These are phyloP conservation scores for Eupithecia vulgata DNA, from an alignment of 2,888 invertebrate genomes.

Conservation along the genomic window DNA sequence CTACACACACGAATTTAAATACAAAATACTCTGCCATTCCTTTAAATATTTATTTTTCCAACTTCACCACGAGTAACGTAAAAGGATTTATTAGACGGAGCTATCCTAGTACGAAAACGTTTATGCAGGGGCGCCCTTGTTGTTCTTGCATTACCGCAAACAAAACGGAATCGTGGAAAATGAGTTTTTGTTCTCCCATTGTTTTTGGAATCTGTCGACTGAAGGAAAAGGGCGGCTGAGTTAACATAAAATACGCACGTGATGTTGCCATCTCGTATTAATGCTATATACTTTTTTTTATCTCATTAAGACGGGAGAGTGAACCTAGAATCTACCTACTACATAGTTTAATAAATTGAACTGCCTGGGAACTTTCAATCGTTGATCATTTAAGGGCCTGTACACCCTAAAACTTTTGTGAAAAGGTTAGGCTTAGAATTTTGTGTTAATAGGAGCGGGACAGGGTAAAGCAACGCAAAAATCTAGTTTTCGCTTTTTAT, in stretches of 20 bases:
- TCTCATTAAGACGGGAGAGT: not conserved
- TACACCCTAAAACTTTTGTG: too few relatives aligned
- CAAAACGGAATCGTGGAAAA: slow-evolving; percentile 61
- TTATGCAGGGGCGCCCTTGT: slow-evolving; percentile 65
- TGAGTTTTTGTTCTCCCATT: slow-evolving; percentile 63
- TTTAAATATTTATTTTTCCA: slow-evolving; percentile 1
- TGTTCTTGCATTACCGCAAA: slow-evolving; percentile 70
- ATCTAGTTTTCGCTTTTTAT: too few relatives aligned
- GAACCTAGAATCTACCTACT: too few relatives aligned
- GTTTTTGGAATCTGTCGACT: slow-evolving; percentile 50
- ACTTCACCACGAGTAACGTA: slow-evolving; percentile 4
- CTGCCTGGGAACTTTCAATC: not conserved
- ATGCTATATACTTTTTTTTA: not conserved
- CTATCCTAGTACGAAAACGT: slow-evolving; percentile 57
- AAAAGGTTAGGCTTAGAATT: too few relatives aligned
- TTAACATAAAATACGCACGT: slow-evolving; percentile 35
- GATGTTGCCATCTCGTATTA: slow-evolving; percentile 4
- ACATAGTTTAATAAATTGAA: too few relatives aligned
- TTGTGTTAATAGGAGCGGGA: too few relatives aligned
- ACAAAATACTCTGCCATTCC: not conserved
- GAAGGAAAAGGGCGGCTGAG: slow-evolving; percentile 44
- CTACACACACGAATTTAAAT: not conserved
- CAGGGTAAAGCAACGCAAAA: too few relatives aligned
- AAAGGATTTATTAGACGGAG: slow-evolving; percentile 33
- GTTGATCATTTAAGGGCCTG: not conserved